phyloP scores from a whole-genome alignment of 2,797 vertebrate species.

The Acridotheres tristis region DNA sequence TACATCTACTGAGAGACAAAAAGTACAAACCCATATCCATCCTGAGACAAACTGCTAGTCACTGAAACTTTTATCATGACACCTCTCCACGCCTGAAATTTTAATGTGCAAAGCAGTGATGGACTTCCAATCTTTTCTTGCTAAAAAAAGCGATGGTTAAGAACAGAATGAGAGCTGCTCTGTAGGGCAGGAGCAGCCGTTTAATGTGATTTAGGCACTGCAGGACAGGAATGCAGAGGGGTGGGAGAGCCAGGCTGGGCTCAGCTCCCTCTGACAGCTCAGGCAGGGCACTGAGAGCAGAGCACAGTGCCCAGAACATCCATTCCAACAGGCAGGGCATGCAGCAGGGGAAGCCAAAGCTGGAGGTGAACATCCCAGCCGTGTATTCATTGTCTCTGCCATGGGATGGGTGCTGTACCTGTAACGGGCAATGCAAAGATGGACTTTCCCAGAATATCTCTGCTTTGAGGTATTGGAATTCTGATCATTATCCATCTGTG shows the following conservation, averaged over 20 bases:
- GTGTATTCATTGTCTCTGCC: rapidly evolving
- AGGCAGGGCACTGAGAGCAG: too few species aligned
- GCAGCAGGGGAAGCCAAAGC: background rate
- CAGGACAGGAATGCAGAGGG: background rate
- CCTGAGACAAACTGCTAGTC: background rate
- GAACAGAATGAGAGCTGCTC: background rate
- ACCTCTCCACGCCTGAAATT: background rate
- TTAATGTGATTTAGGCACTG: background rate
- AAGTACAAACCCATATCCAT: background rate
- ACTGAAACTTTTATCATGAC: background rate
- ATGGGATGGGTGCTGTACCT: slow-evolving; percentile 75
- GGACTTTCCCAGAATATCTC: slow-evolving; percentile 93
- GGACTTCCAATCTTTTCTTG: background rate
- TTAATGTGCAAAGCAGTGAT: background rate
- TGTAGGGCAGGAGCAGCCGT: background rate
- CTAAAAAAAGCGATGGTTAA: background rate
- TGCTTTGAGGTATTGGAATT: slow-evolving; percentile 87
- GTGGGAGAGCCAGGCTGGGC: background rate
- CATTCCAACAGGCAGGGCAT: too few species aligned
- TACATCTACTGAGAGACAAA: background rate
- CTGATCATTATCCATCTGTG: slow-evolving; percentile 93
- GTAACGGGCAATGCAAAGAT: slow-evolving; percentile 95
- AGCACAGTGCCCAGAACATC: background rate
- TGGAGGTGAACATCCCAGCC: rapidly evolving
- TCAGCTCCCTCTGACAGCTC: background rate